These are phyloP conservation scores for Apis laboriosa DNA, from an alignment of 1,140 invertebrate species.

Conservation along the genomic window DNA sequence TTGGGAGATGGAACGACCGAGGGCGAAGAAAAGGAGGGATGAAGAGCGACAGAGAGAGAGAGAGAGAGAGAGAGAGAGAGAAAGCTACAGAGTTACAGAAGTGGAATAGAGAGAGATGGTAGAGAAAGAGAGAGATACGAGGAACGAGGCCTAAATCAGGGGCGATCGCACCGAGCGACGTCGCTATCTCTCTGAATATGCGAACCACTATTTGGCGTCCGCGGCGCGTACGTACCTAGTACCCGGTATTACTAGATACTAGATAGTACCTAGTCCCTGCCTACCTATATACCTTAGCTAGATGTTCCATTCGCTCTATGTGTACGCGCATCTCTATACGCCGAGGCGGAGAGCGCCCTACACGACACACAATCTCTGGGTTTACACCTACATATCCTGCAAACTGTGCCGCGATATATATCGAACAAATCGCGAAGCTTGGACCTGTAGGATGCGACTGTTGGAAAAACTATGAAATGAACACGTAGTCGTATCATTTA, in stretches of 20 bases:
- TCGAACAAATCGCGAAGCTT: constrained; percentile 46
- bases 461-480: constrained; percentile 48
- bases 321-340: constrained; percentile 48
- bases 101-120: background rate
- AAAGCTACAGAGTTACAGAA: too few relatives aligned
- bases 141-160: constrained; percentile 75
- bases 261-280: constrained; percentile 72
- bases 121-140: background rate
- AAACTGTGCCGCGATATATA: constrained; percentile 48
- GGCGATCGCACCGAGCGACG: constrained; percentile 74
- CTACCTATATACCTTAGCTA: constrained; percentile 55
- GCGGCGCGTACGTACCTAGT: constrained; percentile 72
- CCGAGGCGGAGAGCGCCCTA: constrained; percentile 51
- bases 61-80: background rate
- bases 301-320: constrained; percentile 46
- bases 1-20: constrained; percentile 62
- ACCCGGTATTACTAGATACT: constrained; percentile 78
- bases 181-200: constrained; percentile 79
- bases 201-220: constrained; percentile 79
- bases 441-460: constrained; percentile 38
- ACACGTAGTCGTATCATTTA: constrained; percentile 3
- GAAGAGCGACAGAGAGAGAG: constrained; percentile 18
- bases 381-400: constrained; percentile 63
- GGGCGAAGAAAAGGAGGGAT: constrained; percentile 55
- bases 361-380: constrained; percentile 5